Evolutionary conservation across 64 coral and sea anemone genomes (phyloP).

Genomic region (Platygyra sinensis): DNA sequence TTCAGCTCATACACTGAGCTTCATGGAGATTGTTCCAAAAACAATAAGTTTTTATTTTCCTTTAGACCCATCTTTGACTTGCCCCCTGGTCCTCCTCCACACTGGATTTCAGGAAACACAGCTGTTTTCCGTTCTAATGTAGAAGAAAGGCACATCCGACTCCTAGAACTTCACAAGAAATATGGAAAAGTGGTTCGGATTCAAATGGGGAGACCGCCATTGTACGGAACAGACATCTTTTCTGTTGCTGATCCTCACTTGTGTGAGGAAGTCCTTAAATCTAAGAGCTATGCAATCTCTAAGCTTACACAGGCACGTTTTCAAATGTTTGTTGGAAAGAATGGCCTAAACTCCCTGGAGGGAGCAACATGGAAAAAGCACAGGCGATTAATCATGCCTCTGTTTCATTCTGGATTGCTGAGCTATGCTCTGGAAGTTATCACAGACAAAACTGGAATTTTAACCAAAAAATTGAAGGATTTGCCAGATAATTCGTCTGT

Average conservation of each 20-base stretch:
- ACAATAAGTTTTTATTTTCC: neutral
- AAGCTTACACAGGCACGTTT: constrained; percentile 37
- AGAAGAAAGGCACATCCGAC: constrained; percentile 27
- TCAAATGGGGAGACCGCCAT: constrained; percentile 24
- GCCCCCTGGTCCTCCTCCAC: constrained; percentile 25
- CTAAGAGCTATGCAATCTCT: constrained; percentile 31
- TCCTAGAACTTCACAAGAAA: constrained; percentile 41
- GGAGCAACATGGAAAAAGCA: constrained; percentile 43
- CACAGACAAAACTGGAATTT: neutral
- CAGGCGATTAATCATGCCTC: constrained; percentile 18
- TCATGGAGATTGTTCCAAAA: too few relatives aligned
- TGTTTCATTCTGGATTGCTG: constrained; percentile 32
- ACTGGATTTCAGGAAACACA: constrained; percentile 38
- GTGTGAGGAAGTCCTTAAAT: constrained; percentile 41
- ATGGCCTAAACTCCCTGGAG: constrained; percentile 1
- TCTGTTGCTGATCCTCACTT: constrained; percentile 30
- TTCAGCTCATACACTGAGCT: too few relatives aligned
- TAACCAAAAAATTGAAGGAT: neutral
- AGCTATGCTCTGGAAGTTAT: constrained; percentile 24
- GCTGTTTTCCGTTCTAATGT: constrained; percentile 7
- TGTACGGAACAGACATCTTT: constrained; percentile 6
- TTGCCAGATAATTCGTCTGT: neutral
- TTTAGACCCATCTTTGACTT: neutral
- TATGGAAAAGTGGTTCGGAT: constrained; percentile 38
- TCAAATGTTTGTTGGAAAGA: constrained; percentile 25